A percentile compares a stretch with the other conserved stretches of the same genome.
These are phyloP conservation scores for Picus viridis DNA, from an alignment of 2,797 vertebrate genomes.

Conservation along the genomic window DNA sequence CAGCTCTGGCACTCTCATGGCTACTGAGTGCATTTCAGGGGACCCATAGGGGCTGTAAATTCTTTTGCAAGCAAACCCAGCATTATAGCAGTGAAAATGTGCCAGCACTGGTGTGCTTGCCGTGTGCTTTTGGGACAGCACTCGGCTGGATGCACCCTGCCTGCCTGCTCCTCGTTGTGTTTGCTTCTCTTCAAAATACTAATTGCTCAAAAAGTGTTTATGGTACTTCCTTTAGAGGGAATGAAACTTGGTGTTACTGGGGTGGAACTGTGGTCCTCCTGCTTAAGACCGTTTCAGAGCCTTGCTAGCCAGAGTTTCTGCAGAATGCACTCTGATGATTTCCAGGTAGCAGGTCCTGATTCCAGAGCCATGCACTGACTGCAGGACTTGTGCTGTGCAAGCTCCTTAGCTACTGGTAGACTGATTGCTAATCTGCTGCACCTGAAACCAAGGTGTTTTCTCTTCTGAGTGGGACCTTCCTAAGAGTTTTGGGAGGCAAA, in stretches of 20 bases:
- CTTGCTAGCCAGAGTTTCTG: background rate
- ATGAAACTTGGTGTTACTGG: background rate
- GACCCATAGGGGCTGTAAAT: background rate
- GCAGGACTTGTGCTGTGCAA: background rate
- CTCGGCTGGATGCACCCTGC: background rate
- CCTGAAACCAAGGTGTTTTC: background rate
- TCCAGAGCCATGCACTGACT: background rate
- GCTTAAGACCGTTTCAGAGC: background rate
- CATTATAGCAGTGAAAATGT: background rate
- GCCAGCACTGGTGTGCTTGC: background rate
- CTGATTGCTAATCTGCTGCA: background rate
- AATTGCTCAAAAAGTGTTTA: background rate
- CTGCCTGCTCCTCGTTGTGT: background rate
- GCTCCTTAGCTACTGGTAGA: background rate
- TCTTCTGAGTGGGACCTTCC: background rate
- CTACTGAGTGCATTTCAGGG: background rate
- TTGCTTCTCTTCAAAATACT: background rate
- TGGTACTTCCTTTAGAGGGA: background rate
- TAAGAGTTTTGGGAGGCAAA: background rate
- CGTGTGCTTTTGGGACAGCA: background rate
- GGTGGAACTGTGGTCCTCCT: background rate
- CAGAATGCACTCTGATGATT: background rate
- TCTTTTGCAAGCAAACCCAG: slow-evolving; percentile 9
- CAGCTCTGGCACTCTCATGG: background rate
- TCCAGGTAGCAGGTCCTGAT: background rate